Base-by-base conservation (phyloP, 2,113 vertebrate species). In the Sinosuthora webbiana region DNA sequence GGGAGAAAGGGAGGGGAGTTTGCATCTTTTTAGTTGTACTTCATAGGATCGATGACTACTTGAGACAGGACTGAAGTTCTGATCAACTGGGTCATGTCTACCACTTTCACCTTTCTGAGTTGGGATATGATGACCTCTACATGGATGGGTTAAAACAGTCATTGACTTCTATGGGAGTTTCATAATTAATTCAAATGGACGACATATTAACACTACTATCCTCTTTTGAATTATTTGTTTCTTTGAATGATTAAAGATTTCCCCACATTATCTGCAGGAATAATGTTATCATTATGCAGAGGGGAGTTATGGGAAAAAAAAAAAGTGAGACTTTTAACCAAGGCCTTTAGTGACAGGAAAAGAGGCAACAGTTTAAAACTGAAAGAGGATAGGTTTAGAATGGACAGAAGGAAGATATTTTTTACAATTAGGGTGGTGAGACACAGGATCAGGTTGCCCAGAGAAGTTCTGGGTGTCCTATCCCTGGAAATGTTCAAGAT, bases 271-370 rank as follows among this genome's bases (percentile, higher is more conserved):
- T 37, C 19, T 64, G 57, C n/a, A 81, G 31, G 31, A 71, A 57
- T 57, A 53, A 78, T 37, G 4, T 59, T 60, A 81, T 24, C 16
- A 53, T 67, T 23, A 65, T 33, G 57, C 11, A 85, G 9, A 86
- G 6, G 4, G 5, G 5, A 10, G 8, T 89, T 37, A 41, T 5
- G 5, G 41, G 13, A 87, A 71, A 30, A 44, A 0, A 1, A 11
- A 65, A 14, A 49, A 49, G 45, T 47, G 7, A 53, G 6, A 30
- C 27, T 70, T 82, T 86, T 47, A 55, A 65, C 11, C n/a, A 62
- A 35, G 28, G 13, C 17, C 35, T 45, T 16, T 27, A 50, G 35
- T 35, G 24, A 80, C 7, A 63, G 16, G 8, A 70, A 22, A 79
- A 76, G 23, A 31, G 22, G 11, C 6, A 56, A 37, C 10, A 15